These are phyloP conservation scores for Diogma glabrata DNA, from an alignment of 2,888 invertebrate genomes.

Conservation along the genomic window DNA sequence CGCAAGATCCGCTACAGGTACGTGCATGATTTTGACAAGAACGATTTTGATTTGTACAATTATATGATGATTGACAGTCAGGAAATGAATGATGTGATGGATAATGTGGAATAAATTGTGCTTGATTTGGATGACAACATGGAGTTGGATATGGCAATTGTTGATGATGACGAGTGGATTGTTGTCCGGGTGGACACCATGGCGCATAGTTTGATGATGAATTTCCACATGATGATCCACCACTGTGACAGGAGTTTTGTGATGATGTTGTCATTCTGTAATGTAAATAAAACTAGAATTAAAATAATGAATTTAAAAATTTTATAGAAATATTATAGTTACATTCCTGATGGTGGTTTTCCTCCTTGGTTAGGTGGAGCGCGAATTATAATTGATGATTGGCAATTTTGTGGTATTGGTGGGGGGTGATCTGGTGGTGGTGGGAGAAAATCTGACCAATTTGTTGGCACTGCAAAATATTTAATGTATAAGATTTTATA, in stretches of 20 bases:
- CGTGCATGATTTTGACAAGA: neutral
- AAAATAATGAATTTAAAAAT: slow-evolving; percentile 12
- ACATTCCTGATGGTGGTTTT: slow-evolving; percentile 35
- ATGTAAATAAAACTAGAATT: slow-evolving; percentile 8
- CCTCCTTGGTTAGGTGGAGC: slow-evolving; percentile 25
- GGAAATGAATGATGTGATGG: slow-evolving; percentile 34
- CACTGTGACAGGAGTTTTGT: slow-evolving; percentile 36
- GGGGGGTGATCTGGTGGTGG: slow-evolving; percentile 50
- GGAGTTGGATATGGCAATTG: slow-evolving; percentile 26
- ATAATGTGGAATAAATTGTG: slow-evolving; percentile 27
- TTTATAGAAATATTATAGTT: slow-evolving; percentile 24
- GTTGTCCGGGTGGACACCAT: slow-evolving; percentile 31
- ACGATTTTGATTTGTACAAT: slow-evolving; percentile 4
- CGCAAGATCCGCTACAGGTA: slow-evolving; percentile 32
- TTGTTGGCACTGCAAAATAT: slow-evolving; percentile 35
- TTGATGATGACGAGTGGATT: slow-evolving; percentile 29
- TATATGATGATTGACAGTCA: slow-evolving; percentile 30
- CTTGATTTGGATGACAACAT: slow-evolving; percentile 11
- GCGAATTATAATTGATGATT: slow-evolving; percentile 9
- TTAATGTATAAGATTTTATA: no score
- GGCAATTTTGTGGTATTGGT: slow-evolving; percentile 34
- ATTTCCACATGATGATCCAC: slow-evolving; percentile 23
- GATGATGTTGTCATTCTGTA: slow-evolving; percentile 34
- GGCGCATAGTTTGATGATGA: slow-evolving; percentile 29
- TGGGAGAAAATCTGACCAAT: slow-evolving; percentile 47